phyloP scores from a whole-genome alignment of 2,797 vertebrate genomes.

The Arnoldichthys spilopterus region DNA sequence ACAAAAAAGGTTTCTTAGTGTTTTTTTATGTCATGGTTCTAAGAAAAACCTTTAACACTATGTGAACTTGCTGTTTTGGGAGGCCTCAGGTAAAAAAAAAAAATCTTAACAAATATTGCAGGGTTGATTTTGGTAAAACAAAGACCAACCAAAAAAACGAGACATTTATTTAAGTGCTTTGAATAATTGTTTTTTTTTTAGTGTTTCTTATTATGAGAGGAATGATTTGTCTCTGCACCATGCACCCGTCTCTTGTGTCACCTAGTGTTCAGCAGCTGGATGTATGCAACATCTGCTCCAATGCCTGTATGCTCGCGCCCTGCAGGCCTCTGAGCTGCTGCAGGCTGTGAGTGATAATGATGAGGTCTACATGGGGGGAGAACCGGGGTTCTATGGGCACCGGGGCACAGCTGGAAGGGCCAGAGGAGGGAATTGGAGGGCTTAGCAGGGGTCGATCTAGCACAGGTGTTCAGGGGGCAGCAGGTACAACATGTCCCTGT shows the following conservation, averaged over 20 bases:
- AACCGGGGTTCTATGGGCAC: slow-evolving; percentile 37
- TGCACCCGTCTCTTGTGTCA: slow-evolving; percentile 2
- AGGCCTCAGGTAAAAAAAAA: too few species aligned
- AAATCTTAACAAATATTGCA: too few species aligned
- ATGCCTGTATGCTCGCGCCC: slow-evolving; percentile 42
- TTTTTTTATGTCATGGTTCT: too few species aligned
- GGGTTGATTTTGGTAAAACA: too few species aligned
- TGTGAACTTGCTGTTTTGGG: too few species aligned
- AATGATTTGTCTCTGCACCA: not conserved
- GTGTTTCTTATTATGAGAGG: not conserved
- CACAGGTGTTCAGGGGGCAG: slow-evolving; percentile 41
- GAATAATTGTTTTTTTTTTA: not conserved
- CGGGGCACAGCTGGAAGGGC: slow-evolving; percentile 56
- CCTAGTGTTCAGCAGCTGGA: slow-evolving; percentile 38
- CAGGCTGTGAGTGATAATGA: slow-evolving; percentile 64
- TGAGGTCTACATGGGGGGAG: slow-evolving; percentile 52
- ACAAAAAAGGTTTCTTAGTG: too few species aligned
- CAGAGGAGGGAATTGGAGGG: slow-evolving; percentile 45
- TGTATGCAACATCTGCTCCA: slow-evolving; percentile 52
- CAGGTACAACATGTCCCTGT: slow-evolving; percentile 26
- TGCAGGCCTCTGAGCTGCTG: slow-evolving; percentile 47
- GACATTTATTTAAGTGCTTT: too few species aligned
- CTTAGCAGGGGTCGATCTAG: slow-evolving; percentile 49
- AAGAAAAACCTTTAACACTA: too few species aligned
- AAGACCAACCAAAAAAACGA: too few species aligned